Evolutionary conservation across 2,113 vertebrate genomes (phyloP), one percentile per base, ranked within the genome.

Genomic region (Parus major): DNA sequence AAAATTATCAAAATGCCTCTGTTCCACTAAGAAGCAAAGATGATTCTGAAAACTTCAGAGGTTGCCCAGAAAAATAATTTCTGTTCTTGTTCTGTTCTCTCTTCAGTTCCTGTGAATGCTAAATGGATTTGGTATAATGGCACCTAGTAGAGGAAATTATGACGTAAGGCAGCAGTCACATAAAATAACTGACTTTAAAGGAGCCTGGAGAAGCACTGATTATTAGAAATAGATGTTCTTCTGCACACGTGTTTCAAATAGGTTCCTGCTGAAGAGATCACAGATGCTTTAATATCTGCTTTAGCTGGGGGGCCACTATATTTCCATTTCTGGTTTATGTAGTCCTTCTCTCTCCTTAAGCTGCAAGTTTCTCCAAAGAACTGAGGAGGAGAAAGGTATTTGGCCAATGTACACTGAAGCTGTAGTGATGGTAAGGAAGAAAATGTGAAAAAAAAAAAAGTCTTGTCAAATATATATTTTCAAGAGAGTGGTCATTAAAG

Each of bases 161-260:
- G 46, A 39, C 20, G 69, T 8, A n/a, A 61, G 36, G 11, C 3
- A 29, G 42, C 11, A 59, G 24, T 57, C 41, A 50, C 16, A 20
- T 36, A 25, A 46, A 68, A 11, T 79, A 66, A 8, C 23, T 39
- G 24, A 52, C 24, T 83, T 86, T n/a, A 83, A 80, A 66, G 18
- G 12, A 77, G 10, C 3, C n/a, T 0, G 0, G 27, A 75, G 29
- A 14, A 63, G 7, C 27, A 44, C 11, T 0, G 0, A 1, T 41
- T 55, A 35, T 55, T 61, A 18, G 29, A 84, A 91, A 41, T 4
- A 47, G 12, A 1, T 36, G 4, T 70, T 81, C 36, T 65, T 70
- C 71, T 70, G 4, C 31, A 50, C 2, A 2, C 0, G 0, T 42
- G 20, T 13, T 84, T 84, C 69, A 47, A 63, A 78, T 10, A 47